Base-by-base conservation (phyloP, 2,113 vertebrate genomes). In the Brachirus orientalis region DNA sequence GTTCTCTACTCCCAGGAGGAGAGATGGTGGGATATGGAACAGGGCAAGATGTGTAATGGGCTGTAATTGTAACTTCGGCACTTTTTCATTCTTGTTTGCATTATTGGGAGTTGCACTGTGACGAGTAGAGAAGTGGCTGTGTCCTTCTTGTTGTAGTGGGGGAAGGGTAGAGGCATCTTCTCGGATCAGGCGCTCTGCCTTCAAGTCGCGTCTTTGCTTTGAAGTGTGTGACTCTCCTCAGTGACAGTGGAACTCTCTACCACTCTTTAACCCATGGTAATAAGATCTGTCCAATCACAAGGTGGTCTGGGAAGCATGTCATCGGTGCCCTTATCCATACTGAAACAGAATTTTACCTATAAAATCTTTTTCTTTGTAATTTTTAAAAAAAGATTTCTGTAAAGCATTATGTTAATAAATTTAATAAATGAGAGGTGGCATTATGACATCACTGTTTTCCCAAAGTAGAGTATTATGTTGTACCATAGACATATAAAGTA, bases 61-160 rank as follows among this genome's bases (percentile, higher is more conserved):
- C 89, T 94, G 91, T 95, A 96, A 95, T 94, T 93, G 94, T 93
- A 93, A 95, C 94, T 95, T 94, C 92, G 94, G 94, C 93, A 94
- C 93, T 89, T 94, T 91, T 93, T 91, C 88, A 76, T 65, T 79
- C 63, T 68, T 82, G 64, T 83, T 87, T 85, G 70, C 58, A 66
- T 63, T 60, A 52, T 36, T 72, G 79, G 80, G 62, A 53, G 57
- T 38, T 3, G 8, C 41, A 47, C 40, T 50, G 50, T 2, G 1
- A 54, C 1, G n/a, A 46, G 57, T 1, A 8, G 36, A 46, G 1
- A 36, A 37, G 36, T 59, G 36, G 83, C 92, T 69, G 51, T 60
- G 48, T 71, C 46, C 60, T 55, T 20, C 48, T 38, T 35, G 48
- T 13, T 22, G 51, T 87, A 11, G 43, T 22, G 40, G 60, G 47